Conservation (phyloP, 2,888 invertebrate genomes). For the Hirtodrosophila duncani region DNA sequence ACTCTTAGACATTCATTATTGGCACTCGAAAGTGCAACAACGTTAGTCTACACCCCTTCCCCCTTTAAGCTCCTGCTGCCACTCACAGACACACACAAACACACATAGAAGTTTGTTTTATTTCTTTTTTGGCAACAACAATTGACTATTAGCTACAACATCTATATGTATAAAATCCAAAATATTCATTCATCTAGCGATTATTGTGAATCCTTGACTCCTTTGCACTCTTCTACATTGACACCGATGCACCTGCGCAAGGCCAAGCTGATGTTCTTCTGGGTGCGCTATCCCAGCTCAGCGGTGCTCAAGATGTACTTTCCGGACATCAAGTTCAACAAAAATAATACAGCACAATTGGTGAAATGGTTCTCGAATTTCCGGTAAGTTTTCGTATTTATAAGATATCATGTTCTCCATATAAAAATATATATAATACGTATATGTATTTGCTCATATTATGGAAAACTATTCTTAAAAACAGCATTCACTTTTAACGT, state of each 20-base stretch:
- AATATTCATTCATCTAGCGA: slow-evolving; percentile 51
- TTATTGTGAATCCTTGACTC: slow-evolving; percentile 86
- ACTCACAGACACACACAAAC: slow-evolving; percentile 31
- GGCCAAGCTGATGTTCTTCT: slow-evolving; percentile 99
- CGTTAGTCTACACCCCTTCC: slow-evolving; percentile 5
- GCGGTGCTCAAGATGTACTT: slow-evolving; percentile 99
- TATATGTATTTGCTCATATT: slow-evolving; percentile 2
- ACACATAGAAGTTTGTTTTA: too few species aligned
- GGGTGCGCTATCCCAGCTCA: slow-evolving; percentile 99
- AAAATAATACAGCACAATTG: slow-evolving; percentile 99
- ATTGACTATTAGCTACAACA: slow-evolving; percentile 37
- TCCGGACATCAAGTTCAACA: slow-evolving; percentile 99
- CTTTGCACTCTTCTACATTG: slow-evolving; percentile 95
- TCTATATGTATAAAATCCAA: slow-evolving; percentile 14
- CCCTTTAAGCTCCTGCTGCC: slow-evolving; percentile 14
- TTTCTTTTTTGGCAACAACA: slow-evolving; percentile 46
- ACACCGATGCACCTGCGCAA: slow-evolving; percentile 99
- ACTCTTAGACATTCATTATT: slow-evolving; percentile 67
- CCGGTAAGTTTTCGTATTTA: slow-evolving; percentile 85
- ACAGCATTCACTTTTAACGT: slow-evolving; percentile 66
- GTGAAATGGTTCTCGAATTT: slow-evolving; percentile 99
- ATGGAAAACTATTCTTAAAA: slow-evolving; percentile 23
- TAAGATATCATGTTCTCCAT: not conserved
- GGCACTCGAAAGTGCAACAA: slow-evolving; percentile 66
- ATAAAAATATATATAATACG: not conserved